A percentile compares a stretch with the other conserved stretches of the same genome.
phyloP scores from a whole-genome alignment of 2,797 vertebrate genomes.

The Clarias laeviceps region DNA sequence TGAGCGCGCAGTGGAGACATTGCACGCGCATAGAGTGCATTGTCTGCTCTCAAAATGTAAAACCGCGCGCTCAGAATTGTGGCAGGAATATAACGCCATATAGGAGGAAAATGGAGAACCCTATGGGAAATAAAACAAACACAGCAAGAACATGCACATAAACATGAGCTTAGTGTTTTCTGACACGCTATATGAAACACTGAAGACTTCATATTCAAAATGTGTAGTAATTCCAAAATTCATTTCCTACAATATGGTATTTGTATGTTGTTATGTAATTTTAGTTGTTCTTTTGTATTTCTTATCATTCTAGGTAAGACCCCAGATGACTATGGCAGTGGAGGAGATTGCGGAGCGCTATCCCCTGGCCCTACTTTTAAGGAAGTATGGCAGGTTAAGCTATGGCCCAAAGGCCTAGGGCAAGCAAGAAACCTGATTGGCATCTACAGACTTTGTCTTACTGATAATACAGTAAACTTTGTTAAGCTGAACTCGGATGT shows the following conservation, averaged over 20 bases:
- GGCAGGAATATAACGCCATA: too few species aligned
- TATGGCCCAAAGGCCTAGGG: slow-evolving; percentile 83
- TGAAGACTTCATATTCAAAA: not conserved
- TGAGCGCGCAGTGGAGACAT: too few species aligned
- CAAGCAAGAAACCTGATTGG: slow-evolving; percentile 81
- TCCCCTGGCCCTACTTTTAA: slow-evolving; percentile 80
- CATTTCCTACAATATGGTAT: not conserved
- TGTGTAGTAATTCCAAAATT: not conserved
- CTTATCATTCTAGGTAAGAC: slow-evolving; percentile 69
- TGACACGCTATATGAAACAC: not conserved
- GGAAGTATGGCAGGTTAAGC: slow-evolving; percentile 87
- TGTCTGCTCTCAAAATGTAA: too few species aligned
- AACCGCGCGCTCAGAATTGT: too few species aligned
- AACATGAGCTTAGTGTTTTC: not conserved
- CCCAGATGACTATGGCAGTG: slow-evolving; percentile 73
- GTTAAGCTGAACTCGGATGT: slow-evolving; percentile 82
- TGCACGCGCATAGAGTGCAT: too few species aligned
- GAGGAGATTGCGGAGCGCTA: slow-evolving; percentile 75
- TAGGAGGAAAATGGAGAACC: not conserved
- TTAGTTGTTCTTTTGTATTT: slow-evolving; percentile 20
- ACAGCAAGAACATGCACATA: not conserved
- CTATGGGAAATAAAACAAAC: not conserved
- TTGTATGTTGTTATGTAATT: not conserved
- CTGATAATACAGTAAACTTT: slow-evolving; percentile 84
- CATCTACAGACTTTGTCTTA: slow-evolving; percentile 83